Conservation (phyloP, 2,888 invertebrate genomes). For the Ferdinandea cuprea region DNA sequence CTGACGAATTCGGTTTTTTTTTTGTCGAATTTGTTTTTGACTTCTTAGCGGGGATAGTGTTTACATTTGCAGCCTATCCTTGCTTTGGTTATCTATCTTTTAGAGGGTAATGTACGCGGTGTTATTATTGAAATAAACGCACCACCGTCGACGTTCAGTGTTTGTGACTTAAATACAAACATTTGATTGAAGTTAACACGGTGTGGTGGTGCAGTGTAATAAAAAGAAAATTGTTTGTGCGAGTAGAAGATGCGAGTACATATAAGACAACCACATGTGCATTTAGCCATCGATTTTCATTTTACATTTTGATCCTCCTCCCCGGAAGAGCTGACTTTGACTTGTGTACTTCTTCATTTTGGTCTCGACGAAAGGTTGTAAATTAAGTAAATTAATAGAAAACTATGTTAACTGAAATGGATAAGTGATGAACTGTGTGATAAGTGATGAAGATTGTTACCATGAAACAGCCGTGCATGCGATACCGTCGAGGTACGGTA, state of each 20-base stretch:
- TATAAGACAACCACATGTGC: constrained; percentile 57
- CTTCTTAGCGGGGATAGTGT: constrained; percentile 41
- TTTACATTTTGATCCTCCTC: constrained; percentile 15
- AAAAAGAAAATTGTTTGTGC: constrained; percentile 36
- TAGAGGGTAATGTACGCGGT: constrained; percentile 16
- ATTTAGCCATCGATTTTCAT: neutral
- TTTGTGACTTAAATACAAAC: constrained; percentile 64
- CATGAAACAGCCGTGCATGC: no score
- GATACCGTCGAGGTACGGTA: no score
- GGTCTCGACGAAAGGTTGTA: constrained; percentile 33
- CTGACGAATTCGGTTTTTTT: constrained; percentile 60
- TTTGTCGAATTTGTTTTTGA: constrained; percentile 50
- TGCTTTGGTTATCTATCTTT: constrained; percentile 11
- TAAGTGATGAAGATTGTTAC: no score
- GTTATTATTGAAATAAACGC: constrained; percentile 48
- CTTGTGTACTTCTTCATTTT: neutral
- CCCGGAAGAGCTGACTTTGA: neutral
- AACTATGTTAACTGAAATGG: constrained; percentile 31
- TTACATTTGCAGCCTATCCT: constrained; percentile 42
- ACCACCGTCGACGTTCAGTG: constrained; percentile 24
- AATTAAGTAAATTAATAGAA: constrained; percentile 67
- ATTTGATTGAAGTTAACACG: constrained; percentile 57
- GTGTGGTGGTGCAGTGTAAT: constrained; percentile 33
- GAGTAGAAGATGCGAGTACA: constrained; percentile 46
- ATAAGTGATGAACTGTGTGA: constrained; percentile 60